Conservation (phyloP, 2,888 invertebrate species). For the Ariolimax columbianus region DNA sequence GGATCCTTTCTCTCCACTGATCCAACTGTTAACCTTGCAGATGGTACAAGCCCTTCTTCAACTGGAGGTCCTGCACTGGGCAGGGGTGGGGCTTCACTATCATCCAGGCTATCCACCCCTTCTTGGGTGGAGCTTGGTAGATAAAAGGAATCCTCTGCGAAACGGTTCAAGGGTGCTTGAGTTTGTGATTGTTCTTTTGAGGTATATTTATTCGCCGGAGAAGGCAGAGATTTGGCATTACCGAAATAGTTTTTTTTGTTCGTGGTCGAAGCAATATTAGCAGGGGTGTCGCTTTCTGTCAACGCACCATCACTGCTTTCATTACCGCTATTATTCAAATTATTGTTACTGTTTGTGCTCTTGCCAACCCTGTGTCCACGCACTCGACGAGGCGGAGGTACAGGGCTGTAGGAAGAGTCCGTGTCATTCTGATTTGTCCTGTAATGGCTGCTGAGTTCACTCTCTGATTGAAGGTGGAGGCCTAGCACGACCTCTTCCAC, state of each 20-base stretch:
- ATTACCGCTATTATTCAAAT: conserved; percentile 31
- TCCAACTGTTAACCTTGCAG: conserved; percentile 3
- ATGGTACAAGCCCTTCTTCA: conserved; percentile 7
- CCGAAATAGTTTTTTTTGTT: conserved; percentile 52
- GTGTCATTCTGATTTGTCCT: conserved; percentile 71
- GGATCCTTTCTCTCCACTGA: conserved; percentile 44
- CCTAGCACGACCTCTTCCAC: conserved; percentile 66
- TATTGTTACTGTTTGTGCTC: conserved; percentile 6
- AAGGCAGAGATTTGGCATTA: conserved; percentile 51
- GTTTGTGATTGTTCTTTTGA: conserved; percentile 21
- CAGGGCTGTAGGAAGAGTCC: conserved; percentile 61
- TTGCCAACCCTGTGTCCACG: conserved; percentile 33
- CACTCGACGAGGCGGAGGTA: conserved; percentile 41
- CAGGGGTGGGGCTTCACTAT: conserved; percentile 53
- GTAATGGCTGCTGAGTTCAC: conserved; percentile 62
- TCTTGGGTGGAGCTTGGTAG: conserved; percentile 56
- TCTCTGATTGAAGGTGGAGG: conserved; percentile 70
- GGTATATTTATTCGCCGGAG: conserved; percentile 23
- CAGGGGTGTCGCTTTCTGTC: conserved; percentile 20
- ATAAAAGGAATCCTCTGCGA: conserved; percentile 58
- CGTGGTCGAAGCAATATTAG: conserved; percentile 32
- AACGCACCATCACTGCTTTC: conserved; percentile 38
- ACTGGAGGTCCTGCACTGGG: conserved; percentile 41
- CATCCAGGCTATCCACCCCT: conserved; percentile 54
- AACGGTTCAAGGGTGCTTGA: conserved; percentile 58